These are phyloP conservation scores for Tinea trinotella DNA, from an alignment of 2,888 invertebrate genomes.

Conservation along the genomic window DNA sequence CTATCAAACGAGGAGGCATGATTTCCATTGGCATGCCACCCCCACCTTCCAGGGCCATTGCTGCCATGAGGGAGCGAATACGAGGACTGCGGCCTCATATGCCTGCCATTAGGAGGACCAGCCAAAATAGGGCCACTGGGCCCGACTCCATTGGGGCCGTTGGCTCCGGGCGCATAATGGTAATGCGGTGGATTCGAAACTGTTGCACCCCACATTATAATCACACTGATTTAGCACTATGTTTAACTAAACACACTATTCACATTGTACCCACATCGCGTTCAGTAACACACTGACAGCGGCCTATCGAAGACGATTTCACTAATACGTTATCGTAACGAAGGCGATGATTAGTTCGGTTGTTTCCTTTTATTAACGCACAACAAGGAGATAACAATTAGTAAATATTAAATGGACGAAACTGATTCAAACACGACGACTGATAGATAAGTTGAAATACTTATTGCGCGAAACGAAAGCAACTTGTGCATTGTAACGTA, in stretches of 20 bases:
- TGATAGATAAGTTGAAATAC: conserved; percentile 49
- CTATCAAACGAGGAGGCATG: conserved; percentile 67
- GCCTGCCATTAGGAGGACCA: conserved; percentile 41
- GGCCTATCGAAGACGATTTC: conserved; percentile 42
- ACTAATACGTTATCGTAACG: conserved; percentile 45
- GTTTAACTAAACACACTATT: conserved; percentile 28
- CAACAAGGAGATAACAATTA: conserved; percentile 44
- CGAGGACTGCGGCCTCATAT: conserved; percentile 61
- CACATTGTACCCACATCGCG: conserved; percentile 51
- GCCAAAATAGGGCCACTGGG: conserved; percentile 27
- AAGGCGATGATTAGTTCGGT: conserved; percentile 49
- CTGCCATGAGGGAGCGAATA: conserved; percentile 70
- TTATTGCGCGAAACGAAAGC: not conserved
- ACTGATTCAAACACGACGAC: conserved; percentile 51
- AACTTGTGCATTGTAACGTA: conserved; percentile 37
- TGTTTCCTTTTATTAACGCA: conserved; percentile 40
- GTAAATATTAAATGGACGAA: conserved; percentile 37
- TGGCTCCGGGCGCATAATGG: conserved; percentile 55
- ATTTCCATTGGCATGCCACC: conserved; percentile 61
- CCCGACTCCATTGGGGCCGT: conserved; percentile 34
- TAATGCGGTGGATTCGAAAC: conserved; percentile 57
- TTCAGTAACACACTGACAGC: conserved; percentile 44
- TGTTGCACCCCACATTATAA: conserved; percentile 63
- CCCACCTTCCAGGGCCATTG: conserved; percentile 69
- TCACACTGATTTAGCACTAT: conserved; percentile 31